phyloP scores from a whole-genome alignment of 1,140 invertebrate species.

The Andrena cerasifolii region DNA sequence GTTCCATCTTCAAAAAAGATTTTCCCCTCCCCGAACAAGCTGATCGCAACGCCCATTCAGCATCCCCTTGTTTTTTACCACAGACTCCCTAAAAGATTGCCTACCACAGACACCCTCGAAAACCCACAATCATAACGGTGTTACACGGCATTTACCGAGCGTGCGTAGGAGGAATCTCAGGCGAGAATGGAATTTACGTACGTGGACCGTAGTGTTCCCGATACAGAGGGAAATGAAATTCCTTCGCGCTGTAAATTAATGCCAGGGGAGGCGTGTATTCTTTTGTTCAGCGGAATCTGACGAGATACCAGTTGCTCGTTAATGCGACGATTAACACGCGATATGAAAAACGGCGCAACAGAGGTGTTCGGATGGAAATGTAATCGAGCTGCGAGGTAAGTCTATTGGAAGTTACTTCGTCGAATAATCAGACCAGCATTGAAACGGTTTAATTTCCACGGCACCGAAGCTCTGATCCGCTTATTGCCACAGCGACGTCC shows the following conservation, averaged over 20 bases:
- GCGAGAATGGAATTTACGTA: conserved; percentile 17
- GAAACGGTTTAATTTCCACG: no score
- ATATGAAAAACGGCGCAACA: not conserved
- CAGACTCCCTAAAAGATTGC: not conserved
- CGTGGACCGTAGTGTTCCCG: not conserved
- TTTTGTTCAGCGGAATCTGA: not conserved
- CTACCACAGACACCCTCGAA: no score
- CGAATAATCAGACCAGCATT: conserved; percentile 17
- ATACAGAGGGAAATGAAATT: conserved; percentile 31
- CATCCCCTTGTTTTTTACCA: not conserved
- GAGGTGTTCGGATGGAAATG: not conserved
- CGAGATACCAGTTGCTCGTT: not conserved
- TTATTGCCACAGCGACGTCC: no score
- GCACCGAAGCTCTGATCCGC: no score
- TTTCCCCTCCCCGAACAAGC: no score
- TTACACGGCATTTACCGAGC: not conserved
- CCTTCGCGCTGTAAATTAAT: conserved; percentile 18
- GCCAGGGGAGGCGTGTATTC: not conserved
- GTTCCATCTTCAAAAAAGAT: no score
- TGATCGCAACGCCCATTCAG: no score
- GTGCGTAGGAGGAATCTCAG: not conserved
- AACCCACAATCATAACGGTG: conserved; percentile 15
- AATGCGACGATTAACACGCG: not conserved
- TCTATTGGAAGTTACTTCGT: not conserved
- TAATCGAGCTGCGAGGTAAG: not conserved